Percentiles rank a stretch among this genome's conserved stretches.
Conservation (phyloP, 2,797 vertebrate genomes). For the Ceyx erithaca region DNA sequence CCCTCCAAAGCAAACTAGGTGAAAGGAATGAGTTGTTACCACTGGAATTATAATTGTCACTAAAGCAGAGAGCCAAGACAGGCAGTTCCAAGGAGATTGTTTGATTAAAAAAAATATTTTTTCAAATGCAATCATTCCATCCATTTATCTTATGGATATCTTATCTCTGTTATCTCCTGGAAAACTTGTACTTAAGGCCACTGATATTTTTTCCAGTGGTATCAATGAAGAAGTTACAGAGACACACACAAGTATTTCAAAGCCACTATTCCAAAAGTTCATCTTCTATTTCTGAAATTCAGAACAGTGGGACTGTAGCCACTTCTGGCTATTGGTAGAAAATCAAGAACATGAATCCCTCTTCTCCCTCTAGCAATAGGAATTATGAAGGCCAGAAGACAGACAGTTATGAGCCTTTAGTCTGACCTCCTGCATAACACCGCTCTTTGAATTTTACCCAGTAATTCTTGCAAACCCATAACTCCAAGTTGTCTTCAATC, state of each 20-base stretch:
- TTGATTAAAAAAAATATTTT: background rate
- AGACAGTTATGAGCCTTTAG: background rate
- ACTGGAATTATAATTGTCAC: constrained; percentile 29
- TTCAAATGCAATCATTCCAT: background rate
- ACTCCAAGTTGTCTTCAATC: background rate
- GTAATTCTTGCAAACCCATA: background rate
- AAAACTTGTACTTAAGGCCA: background rate
- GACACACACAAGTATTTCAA: background rate
- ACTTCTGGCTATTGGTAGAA: background rate
- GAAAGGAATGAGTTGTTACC: constrained; percentile 9
- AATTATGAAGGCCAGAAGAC: background rate
- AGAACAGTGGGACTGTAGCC: background rate
- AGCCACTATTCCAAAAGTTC: background rate
- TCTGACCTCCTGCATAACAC: background rate
- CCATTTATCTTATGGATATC: background rate
- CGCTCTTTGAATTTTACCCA: background rate
- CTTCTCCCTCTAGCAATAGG: background rate
- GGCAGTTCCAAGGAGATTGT: background rate
- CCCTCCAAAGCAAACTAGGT: constrained; percentile 45
- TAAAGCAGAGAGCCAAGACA: background rate
- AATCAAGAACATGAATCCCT: background rate
- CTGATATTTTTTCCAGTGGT: background rate
- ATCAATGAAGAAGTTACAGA: background rate
- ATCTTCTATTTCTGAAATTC: background rate
- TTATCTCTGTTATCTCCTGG: background rate